Evolutionary conservation across 1,140 invertebrate genomes (phyloP), one percentile per base, ranked within the genome.

Genomic region (Pseudomyrmex sp.): DNA sequence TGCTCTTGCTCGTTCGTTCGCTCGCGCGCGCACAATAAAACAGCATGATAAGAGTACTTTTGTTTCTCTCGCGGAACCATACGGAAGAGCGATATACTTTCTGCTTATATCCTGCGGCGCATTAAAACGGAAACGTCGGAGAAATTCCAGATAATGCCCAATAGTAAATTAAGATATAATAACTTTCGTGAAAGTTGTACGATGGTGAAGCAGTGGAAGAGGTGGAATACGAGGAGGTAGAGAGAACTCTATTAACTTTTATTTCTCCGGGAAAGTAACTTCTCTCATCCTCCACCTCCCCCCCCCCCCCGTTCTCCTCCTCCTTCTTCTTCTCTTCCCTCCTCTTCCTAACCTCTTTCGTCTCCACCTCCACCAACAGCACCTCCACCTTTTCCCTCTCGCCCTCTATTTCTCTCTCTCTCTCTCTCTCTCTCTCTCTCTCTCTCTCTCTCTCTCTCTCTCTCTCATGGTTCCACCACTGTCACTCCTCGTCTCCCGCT

Each of bases 171-270:
- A 91, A 91, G 91, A 91, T 91, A 90, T 91, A 91, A 93, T 92
- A 93, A 93, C 91, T 92, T 92, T 92, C 87, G 89, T 91, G 84
- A 92, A 93, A 92, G 91, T 89, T 90, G 89, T 85, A 84, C 84
- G 87, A 83, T 85, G 87, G 82, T 84, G 68, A 89, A 84, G 85
- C 85, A 82, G 83, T 79, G 85, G 82, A 89, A 85, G 84, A 85
- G 82, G 66, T 84, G 76, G 85, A 88, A 86, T 76, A 68, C 84
- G 74, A 85, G 69, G 70, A 86, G 88, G 82, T 82, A 89, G 82
- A 90, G 90, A 93, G 90, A 93, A 93, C 90, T 93, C 92, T 89
- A 93, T 93, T 93, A 93, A 93, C 92, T 93, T 93, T 93, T 94
- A 94, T 94, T 94, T 93, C 92, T 91, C 90, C 88, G 91, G 83